Conservation (phyloP, 2,888 invertebrate genomes). For the Oxyteleia sp. region DNA sequence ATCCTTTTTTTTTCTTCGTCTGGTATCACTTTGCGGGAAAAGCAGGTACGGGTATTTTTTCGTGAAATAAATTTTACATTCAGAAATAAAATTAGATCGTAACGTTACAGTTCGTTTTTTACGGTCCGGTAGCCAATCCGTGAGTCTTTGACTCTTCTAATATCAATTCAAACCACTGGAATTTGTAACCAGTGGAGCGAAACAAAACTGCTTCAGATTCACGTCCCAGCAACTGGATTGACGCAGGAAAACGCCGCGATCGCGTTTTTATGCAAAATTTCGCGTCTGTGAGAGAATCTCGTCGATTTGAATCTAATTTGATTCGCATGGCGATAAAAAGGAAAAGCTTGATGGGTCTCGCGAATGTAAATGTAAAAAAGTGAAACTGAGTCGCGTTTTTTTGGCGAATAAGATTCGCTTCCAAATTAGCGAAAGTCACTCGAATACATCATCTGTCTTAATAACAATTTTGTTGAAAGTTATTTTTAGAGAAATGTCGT, state of each 20-base stretch:
- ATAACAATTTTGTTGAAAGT: constrained; percentile 14
- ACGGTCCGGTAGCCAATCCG: constrained; percentile 45
- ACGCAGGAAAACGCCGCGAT: constrained; percentile 47
- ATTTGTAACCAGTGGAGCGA: constrained; percentile 60
- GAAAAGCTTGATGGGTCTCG: constrained; percentile 30
- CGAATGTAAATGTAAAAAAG: background rate
- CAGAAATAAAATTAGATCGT: constrained; percentile 48
- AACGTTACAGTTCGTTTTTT: constrained; percentile 47
- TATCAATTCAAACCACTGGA: constrained; percentile 66
- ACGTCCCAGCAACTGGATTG: constrained; percentile 47
- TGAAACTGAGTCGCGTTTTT: constrained; percentile 39
- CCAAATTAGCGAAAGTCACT: constrained; percentile 49
- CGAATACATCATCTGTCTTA: constrained; percentile 27
- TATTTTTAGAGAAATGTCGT: background rate
- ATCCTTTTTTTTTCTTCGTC: background rate
- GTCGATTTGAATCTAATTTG: constrained; percentile 29
- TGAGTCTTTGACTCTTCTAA: constrained; percentile 50
- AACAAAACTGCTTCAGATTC: constrained; percentile 52
- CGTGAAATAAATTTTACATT: constrained; percentile 42
- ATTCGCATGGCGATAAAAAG: constrained; percentile 30
- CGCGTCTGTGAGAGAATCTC: constrained; percentile 40
- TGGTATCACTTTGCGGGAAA: background rate
- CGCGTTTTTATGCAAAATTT: constrained; percentile 56
- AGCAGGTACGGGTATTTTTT: constrained; percentile 12
- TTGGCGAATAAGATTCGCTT: constrained; percentile 15